phyloP scores from a whole-genome alignment of 2,113 vertebrate species.

The Oxyura jamaicensis region DNA sequence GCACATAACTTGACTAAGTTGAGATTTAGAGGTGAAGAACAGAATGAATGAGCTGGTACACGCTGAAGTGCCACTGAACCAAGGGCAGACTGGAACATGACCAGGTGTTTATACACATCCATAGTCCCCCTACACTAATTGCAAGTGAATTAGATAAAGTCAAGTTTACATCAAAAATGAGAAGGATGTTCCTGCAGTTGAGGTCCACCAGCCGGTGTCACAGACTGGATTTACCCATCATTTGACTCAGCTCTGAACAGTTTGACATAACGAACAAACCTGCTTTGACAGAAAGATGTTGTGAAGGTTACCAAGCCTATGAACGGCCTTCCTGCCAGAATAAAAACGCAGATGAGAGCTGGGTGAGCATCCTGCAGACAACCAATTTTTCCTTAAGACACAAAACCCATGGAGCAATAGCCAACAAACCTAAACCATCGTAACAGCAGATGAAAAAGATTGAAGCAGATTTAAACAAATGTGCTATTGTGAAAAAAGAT shows the following conservation, averaged over 20 bases:
- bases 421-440: background rate
- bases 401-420: fast-evolving
- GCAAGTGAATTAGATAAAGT: background rate
- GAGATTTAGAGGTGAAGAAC: background rate
- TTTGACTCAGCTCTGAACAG: background rate
- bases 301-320: background rate
- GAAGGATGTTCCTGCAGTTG: background rate
- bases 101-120: background rate
- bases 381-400: background rate
- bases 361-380: background rate
- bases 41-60: background rate
- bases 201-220: background rate
- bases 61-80: background rate
- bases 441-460: background rate
- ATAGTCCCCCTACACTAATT: background rate
- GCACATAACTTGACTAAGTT: background rate
- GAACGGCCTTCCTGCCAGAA: background rate
- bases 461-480: background rate
- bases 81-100: background rate
- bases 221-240: background rate
- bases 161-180: background rate
- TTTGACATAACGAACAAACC: background rate
- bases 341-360: fast-evolving
- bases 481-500: background rate
- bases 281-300: constrained; percentile 10